Conservation (phyloP, 2,113 vertebrate genomes). For the Onychorhynchus coronatus region DNA sequence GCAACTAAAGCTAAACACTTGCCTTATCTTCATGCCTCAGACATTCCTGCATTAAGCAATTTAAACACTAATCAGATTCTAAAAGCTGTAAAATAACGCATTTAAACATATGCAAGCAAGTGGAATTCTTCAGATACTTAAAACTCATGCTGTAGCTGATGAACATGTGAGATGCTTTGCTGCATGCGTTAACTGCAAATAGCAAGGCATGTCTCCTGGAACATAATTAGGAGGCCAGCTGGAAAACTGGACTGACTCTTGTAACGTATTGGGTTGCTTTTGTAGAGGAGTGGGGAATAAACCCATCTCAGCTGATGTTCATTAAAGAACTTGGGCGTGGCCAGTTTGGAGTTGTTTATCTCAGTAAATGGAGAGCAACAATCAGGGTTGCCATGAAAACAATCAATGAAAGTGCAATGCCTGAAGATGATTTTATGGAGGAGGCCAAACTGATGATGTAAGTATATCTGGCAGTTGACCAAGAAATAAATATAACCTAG, state of each 20-base stretch:
- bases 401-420: constrained; percentile 75
- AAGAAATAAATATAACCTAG: not conserved
- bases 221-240: not conserved
- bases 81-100: not conserved
- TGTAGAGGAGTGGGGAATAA: constrained; percentile 76
- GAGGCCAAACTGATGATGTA: constrained; percentile 84
- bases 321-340: constrained; percentile 73
- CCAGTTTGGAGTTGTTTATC: constrained; percentile 76
- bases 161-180: not conserved
- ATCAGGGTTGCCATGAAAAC: constrained; percentile 77
- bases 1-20: not conserved
- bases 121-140: not conserved
- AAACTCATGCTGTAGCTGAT: not conserved
- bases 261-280: constrained; percentile 17
- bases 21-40: not conserved
- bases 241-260: not conserved
- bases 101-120: not conserved
- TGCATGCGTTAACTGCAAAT: not conserved
- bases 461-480: constrained; percentile 23
- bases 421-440: constrained; percentile 83
- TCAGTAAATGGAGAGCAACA: constrained; percentile 70
- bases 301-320: constrained; percentile 69
- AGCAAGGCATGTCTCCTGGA: not conserved
- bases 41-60: not conserved
- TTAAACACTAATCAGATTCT: not conserved